Percentiles rank a stretch among this genome's conserved stretches.
phyloP scores from a whole-genome alignment of 2,888 invertebrate species.

The Gastracanthus pulcherrimus region DNA sequence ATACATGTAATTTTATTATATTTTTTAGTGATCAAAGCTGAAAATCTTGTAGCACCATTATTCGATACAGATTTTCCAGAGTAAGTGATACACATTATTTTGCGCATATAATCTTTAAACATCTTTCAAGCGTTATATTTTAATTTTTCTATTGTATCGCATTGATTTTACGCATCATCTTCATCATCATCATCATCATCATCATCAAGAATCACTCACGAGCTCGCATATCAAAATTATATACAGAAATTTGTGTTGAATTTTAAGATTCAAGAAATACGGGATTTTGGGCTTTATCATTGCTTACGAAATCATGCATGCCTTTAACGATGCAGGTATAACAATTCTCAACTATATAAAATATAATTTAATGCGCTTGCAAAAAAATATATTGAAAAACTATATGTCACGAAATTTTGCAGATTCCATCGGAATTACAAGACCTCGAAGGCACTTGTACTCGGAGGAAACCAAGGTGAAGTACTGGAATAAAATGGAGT shows the following conservation, averaged over 20 bases:
- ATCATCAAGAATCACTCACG: not conserved
- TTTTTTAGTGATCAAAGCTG: slow-evolving; percentile 34
- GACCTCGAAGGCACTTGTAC: slow-evolving; percentile 30
- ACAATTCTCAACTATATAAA: not conserved
- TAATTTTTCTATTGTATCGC: too few relatives aligned
- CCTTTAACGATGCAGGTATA: slow-evolving; percentile 47
- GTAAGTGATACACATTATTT: slow-evolving; percentile 11
- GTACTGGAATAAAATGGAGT: slow-evolving; percentile 45
- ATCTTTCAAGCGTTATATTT: too few relatives aligned
- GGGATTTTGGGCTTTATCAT: slow-evolving; percentile 42
- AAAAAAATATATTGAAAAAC: too few relatives aligned
- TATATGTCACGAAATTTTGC: not conserved
- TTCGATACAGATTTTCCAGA: slow-evolving; percentile 43
- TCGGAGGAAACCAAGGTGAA: slow-evolving; percentile 43
- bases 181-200: not conserved
- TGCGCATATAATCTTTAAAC: not conserved
- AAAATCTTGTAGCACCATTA: slow-evolving; percentile 38
- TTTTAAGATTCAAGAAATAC: slow-evolving; percentile 41
- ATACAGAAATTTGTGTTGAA: not conserved
- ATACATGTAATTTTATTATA: not conserved
- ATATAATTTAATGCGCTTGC: not conserved
- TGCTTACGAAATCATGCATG: slow-evolving; percentile 48
- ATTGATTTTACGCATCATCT: not conserved
- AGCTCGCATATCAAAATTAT: not conserved
- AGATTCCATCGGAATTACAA: slow-evolving; percentile 29